A percentile compares a stretch with the other conserved stretches of the same genome.
Conservation (phyloP, 2,113 vertebrate genomes). For the Lichenostomus cassidix region DNA sequence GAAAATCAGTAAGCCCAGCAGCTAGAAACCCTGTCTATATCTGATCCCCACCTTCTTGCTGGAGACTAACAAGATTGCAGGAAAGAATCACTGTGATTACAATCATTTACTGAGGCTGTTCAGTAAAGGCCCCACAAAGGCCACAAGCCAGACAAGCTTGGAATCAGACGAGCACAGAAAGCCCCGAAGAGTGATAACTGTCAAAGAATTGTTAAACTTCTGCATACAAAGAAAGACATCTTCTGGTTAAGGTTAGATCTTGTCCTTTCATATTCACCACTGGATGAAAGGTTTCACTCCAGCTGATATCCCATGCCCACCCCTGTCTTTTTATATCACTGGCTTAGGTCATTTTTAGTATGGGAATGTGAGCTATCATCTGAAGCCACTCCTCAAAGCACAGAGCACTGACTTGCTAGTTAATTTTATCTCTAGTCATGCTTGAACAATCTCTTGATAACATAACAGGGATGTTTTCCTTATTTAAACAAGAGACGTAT, state of each 20-base stretch:
- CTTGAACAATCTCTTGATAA: conserved; percentile 19
- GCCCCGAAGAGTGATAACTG: background rate
- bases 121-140: background rate
- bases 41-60: background rate
- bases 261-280: background rate
- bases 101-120: background rate
- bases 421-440: conserved; percentile 36
- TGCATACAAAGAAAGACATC: background rate
- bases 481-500: background rate
- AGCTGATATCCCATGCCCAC: background rate
- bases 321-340: background rate
- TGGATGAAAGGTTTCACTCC: background rate
- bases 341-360: background rate
- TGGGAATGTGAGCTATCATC: background rate
- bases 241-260: background rate
- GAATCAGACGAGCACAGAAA: background rate
- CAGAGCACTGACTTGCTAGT: background rate
- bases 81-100: background rate
- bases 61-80: background rate
- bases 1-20: background rate
- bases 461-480: background rate
- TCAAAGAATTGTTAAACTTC: background rate
- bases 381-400: background rate
- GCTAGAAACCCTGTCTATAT: background rate
- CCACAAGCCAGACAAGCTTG: background rate